A percentile compares a stretch with the other conserved stretches of the same genome.
These are phyloP conservation scores for Galeopterus variegatus DNA, from an alignment of 2,113 vertebrate genomes.

Conservation along the genomic window DNA sequence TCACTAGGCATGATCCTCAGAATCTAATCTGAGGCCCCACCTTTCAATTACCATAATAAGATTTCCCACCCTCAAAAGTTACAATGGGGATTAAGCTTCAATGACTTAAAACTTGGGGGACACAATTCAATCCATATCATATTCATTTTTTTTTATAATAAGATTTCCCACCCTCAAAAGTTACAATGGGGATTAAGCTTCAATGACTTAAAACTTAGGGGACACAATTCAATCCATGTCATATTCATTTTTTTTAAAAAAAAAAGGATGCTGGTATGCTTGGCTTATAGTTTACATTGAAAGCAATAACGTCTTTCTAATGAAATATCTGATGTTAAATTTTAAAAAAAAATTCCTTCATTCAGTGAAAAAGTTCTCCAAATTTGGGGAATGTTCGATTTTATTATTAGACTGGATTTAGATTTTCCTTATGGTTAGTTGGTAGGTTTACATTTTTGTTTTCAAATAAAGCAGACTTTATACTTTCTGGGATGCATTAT, in stretches of 20 bases:
- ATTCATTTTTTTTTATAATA: too few relatives aligned
- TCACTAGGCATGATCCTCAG: too few relatives aligned
- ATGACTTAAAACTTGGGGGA: too few relatives aligned
- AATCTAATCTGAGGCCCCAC: too few relatives aligned
- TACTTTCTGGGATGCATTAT: not conserved
- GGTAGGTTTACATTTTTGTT: not conserved
- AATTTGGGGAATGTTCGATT: not conserved
- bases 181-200: too few relatives aligned
- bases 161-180: too few relatives aligned
- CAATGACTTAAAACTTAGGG: too few relatives aligned
- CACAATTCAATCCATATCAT: too few relatives aligned
- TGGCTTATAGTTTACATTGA: not conserved
- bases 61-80: too few relatives aligned
- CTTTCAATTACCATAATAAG: too few relatives aligned
- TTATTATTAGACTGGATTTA: slow-evolving; percentile 9
- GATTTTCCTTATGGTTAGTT: slow-evolving; percentile 14
- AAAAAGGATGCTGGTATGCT: not conserved
- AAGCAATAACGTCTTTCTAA: slow-evolving; percentile 8
- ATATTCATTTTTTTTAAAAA: not conserved
- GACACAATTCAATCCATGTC: too few relatives aligned
- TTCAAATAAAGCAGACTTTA: not conserved
- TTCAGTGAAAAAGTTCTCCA: not conserved
- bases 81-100: too few relatives aligned
- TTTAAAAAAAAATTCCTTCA: slow-evolving; percentile 19
- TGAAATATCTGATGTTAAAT: not conserved